These are phyloP conservation scores for Phalloptychus januarius DNA, from an alignment of 2,797 vertebrate species.

Conservation along the genomic window DNA sequence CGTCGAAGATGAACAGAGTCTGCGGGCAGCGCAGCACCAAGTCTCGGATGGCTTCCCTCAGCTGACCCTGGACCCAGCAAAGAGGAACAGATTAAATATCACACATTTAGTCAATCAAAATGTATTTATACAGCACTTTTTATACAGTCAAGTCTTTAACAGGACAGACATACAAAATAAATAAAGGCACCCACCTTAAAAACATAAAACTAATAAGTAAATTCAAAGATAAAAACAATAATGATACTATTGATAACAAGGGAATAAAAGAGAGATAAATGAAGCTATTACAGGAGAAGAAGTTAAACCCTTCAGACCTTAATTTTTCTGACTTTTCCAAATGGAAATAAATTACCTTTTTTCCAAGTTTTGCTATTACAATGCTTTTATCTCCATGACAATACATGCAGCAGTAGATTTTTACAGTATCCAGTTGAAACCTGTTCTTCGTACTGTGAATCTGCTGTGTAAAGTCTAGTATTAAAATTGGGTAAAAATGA, in stretches of 20 bases:
- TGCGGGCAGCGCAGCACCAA: conserved; percentile 85
- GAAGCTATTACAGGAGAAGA: background rate
- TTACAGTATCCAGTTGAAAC: conserved; percentile 26
- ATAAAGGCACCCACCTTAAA: background rate
- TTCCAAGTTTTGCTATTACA: background rate
- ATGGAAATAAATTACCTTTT: background rate
- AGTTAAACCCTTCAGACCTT: background rate
- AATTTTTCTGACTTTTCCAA: background rate
- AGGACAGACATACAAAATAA: background rate
- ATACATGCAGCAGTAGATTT: background rate
- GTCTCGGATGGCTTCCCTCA: conserved; percentile 84
- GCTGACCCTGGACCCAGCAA: conserved; percentile 80
- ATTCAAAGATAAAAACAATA: background rate
- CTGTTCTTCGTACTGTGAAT: conserved; percentile 9
- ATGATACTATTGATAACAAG: background rate
- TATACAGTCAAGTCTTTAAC: background rate
- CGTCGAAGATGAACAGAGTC: conserved; percentile 93
- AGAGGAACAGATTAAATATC: background rate
- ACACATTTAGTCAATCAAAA: background rate
- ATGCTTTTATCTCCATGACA: background rate
- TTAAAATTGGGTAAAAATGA: conserved; percentile 50
- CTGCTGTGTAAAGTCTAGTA: conserved; percentile 44
- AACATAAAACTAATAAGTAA: background rate
- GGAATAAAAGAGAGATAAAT: background rate
- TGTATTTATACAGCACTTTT: background rate